Evolutionary conservation across 64 coral and sea anemone genomes (phyloP), one percentile per base, ranked within the genome.

Genomic region (Montipora sp.): DNA sequence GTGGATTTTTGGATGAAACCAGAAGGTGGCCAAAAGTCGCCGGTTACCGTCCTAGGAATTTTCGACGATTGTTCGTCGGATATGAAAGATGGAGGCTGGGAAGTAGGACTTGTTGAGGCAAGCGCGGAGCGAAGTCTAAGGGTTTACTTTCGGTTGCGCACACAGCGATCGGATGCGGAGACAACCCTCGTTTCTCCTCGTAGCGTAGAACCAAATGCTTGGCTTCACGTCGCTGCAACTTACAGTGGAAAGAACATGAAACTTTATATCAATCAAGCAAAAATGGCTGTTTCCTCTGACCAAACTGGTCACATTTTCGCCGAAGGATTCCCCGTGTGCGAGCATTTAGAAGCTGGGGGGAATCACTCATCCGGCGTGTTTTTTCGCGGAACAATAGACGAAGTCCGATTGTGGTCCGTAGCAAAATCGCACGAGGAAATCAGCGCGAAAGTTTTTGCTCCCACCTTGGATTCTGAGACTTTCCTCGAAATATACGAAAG

Each of bases 1-100:
- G 48, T 99, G 16, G 94, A 99, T 22, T 94, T 99, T 71, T 99
- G 98, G 98, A 89, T 99, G 79, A 99, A 80, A 10, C 92, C 98
- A 16, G 98, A 99, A 77, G 98, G 98, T 57, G 98, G 98, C 3
- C 98, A 99, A 46, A 74, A 89, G 49, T 96, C 95, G 68, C 98
- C 98, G 12, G 92, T 96, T 3, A 89, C 77, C 1, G 83, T 99
- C 2, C 13, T 99, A 4, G 94, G 91, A 3, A 50, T 93, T 55
- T 94, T 92, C 85, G 98, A 99, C 63, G 88, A 92, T 20, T 99
- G 98, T 69, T 91, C 98, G 23, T 79, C 89, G 9, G 72, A 89
- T 6, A 23, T 75, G 5, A 70, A 83, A 77, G 94, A 96, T 59
- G 87, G 98, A 47, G 98, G 98, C 50, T 99, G 98, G 98, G 90